Conservation (phyloP, 2,797 vertebrate species). For the Hapalemur alaotrensis region DNA sequence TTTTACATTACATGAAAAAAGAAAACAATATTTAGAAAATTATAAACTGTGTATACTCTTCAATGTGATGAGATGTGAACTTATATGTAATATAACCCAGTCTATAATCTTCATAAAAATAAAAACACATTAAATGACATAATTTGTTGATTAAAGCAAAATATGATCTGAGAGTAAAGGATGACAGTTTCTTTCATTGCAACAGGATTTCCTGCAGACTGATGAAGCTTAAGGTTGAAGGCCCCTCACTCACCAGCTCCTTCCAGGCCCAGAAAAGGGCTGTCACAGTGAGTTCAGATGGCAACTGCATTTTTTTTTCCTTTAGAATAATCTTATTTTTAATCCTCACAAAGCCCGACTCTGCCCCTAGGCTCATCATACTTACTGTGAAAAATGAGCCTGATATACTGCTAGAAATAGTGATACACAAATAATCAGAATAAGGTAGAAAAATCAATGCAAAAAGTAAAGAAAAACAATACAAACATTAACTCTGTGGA, state of each 20-base stretch:
- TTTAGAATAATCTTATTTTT: neutral
- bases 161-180: neutral
- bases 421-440: neutral
- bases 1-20: neutral
- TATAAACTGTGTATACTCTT: neutral
- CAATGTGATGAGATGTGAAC: neutral
- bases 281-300: neutral
- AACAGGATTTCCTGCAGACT: neutral
- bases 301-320: neutral
- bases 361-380: neutral
- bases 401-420: neutral
- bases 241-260: neutral
- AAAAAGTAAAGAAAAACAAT: neutral
- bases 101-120: neutral
- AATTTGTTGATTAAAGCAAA: neutral
- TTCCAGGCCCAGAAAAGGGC: rapidly evolving
- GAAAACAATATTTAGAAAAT: neutral
- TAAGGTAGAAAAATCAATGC: neutral
- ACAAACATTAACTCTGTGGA: neutral
- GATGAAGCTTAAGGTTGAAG: neutral
- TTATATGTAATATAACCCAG: neutral
- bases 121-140: neutral
- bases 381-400: neutral
- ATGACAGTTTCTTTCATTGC: neutral
- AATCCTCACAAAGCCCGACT: neutral